These are phyloP conservation scores for Oligia fasciuncula DNA, from an alignment of 2,888 invertebrate genomes.

Conservation along the genomic window DNA sequence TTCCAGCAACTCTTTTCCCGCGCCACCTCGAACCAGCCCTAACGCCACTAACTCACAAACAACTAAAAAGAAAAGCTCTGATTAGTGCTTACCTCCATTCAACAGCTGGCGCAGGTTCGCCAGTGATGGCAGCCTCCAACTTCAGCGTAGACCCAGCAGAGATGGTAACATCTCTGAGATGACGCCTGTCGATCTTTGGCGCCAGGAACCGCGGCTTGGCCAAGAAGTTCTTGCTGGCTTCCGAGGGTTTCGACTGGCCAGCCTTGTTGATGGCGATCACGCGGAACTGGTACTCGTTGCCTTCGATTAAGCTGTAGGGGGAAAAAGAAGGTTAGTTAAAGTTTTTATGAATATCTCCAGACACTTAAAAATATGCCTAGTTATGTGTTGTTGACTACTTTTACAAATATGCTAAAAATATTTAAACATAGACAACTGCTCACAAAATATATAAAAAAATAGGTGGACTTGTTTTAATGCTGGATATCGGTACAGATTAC, in stretches of 20 bases:
- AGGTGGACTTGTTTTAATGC: background rate
- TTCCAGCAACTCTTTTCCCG: too few relatives aligned
- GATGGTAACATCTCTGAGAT: constrained; percentile 96
- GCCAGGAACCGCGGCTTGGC: constrained; percentile 97
- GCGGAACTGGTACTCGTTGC: constrained; percentile 99
- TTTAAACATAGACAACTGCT: background rate
- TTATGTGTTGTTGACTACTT: background rate
- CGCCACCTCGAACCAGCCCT: background rate
- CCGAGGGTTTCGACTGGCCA: constrained; percentile 97
- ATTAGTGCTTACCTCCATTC: constrained; percentile 92
- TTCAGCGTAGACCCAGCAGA: constrained; percentile 98
- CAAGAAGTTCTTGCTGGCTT: constrained; percentile 95
- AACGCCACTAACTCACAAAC: background rate
- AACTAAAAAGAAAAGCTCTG: background rate
- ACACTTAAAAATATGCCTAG: background rate
- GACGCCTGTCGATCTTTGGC: constrained; percentile 98
- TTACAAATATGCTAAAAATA: background rate
- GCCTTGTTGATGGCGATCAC: constrained; percentile 98
- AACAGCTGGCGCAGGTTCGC: constrained; percentile 98
- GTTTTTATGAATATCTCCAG: background rate
- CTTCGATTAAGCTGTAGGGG: constrained; percentile 93
- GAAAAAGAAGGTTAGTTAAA: background rate
- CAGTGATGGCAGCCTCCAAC: constrained; percentile 97
- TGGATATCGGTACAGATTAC: background rate
- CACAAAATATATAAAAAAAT: background rate